phyloP scores from a whole-genome alignment of 2,888 invertebrate genomes.

The Amblyteles armatorius region DNA sequence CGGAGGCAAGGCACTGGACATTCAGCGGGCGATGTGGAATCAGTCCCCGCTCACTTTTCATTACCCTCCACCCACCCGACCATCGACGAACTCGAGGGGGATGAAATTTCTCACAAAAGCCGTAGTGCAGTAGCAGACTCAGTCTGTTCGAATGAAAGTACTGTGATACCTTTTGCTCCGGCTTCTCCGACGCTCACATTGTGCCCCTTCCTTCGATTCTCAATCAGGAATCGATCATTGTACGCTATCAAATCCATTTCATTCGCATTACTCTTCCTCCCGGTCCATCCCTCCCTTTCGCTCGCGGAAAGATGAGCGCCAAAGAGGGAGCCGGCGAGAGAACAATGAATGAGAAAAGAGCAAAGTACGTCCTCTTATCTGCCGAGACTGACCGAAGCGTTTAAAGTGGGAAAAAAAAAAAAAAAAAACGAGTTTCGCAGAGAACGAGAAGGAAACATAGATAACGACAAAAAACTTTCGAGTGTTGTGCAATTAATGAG shows the following conservation, averaged over 20 bases:
- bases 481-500: slow-evolving; percentile 23
- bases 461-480: neutral
- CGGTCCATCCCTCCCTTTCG: neutral
- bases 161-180: slow-evolving; percentile 27
- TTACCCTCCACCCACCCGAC: slow-evolving; percentile 30
- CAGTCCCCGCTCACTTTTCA: slow-evolving; percentile 46
- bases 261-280: slow-evolving; percentile 13
- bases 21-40: slow-evolving; percentile 22
- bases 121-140: slow-evolving; percentile 14
- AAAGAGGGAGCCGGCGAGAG: neutral
- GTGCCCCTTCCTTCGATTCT: neutral
- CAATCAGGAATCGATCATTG: slow-evolving; percentile 27
- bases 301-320: neutral
- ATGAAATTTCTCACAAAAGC: slow-evolving; percentile 53
- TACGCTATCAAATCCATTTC: slow-evolving; percentile 49
- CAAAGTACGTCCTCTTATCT: neutral
- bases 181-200: slow-evolving; percentile 31
- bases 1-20: slow-evolving; percentile 4
- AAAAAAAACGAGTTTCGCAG: neutral
- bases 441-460: neutral
- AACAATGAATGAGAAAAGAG: neutral
- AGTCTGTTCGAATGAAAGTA: slow-evolving; percentile 44
- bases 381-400: neutral
- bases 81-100: slow-evolving; percentile 35
- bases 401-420: neutral